Conservation (phyloP, 2,888 invertebrate genomes). For the Callyntrura guangdongensis region DNA sequence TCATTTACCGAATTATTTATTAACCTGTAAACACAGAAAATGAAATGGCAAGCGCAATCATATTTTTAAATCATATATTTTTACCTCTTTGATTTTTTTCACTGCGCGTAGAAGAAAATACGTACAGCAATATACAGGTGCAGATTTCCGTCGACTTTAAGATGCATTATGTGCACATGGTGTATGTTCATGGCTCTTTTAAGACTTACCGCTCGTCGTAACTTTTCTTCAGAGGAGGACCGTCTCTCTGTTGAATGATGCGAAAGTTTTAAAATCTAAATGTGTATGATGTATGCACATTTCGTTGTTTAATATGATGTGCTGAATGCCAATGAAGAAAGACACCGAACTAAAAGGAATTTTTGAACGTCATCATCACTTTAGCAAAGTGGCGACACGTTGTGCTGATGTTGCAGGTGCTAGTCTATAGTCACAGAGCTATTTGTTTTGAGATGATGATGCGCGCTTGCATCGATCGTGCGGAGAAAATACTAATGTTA, state of each 20-base stretch:
- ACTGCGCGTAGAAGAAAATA: too few relatives aligned
- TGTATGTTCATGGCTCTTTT: too few relatives aligned
- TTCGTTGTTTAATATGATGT: too few relatives aligned
- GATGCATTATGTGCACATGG: too few relatives aligned
- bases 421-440: neutral
- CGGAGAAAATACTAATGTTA: constrained; percentile 48
- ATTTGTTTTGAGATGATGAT: neutral
- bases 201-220: too few relatives aligned
- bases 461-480: constrained; percentile 2
- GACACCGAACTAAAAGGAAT: neutral
- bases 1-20: constrained; percentile 55
- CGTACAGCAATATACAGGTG: too few relatives aligned
- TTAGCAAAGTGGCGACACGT: constrained; percentile 41
- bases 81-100: too few relatives aligned
- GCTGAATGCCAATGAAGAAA: constrained; percentile 61
- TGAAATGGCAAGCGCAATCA: constrained; percentile 47
- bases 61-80: constrained; percentile 57
- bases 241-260: too few relatives aligned
- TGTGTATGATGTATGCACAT: neutral
- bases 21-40: constrained; percentile 48
- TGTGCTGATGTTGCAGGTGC: constrained; percentile 12
- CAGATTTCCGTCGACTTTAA: too few relatives aligned
- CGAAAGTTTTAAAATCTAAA: neutral
- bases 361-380: constrained; percentile 34
- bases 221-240: too few relatives aligned